phyloP scores from a whole-genome alignment of 2,888 invertebrate species.

The Melolontha melolontha region DNA sequence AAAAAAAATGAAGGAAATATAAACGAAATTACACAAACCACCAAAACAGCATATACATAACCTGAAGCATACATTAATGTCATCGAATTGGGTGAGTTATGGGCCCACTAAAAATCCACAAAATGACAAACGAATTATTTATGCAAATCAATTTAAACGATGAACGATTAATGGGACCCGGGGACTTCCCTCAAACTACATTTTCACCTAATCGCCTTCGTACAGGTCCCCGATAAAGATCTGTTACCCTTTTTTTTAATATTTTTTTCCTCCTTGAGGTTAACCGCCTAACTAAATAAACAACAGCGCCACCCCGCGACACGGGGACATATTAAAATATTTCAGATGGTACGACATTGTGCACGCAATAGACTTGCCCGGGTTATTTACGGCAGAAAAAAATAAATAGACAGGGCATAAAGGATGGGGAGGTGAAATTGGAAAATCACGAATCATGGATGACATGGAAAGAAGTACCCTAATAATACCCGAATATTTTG shows the following conservation, averaged over 20 bases:
- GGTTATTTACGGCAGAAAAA: constrained; percentile 31
- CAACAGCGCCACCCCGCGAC: constrained; percentile 3
- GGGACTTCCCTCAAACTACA: neutral
- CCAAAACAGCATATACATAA: no score
- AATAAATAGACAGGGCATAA: constrained; percentile 14
- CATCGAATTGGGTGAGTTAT: constrained; percentile 7
- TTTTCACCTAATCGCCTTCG: neutral
- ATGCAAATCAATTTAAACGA: constrained; percentile 39
- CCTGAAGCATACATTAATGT: no score
- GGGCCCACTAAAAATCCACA: constrained; percentile 21
- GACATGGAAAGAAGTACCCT: neutral
- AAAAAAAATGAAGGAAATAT: no score
- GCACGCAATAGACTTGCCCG: constrained; percentile 46
- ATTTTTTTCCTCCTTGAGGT: constrained; percentile 5
- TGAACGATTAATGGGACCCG: constrained; percentile 26
- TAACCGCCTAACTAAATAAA: constrained; percentile 22
- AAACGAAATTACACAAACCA: no score
- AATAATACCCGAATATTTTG: no score
- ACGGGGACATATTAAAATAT: constrained; percentile 46
- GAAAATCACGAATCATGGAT: constrained; percentile 15
- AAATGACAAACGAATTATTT: constrained; percentile 40
- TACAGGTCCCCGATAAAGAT: constrained; percentile 3
- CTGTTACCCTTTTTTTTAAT: constrained; percentile 5
- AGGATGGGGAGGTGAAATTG: constrained; percentile 16
- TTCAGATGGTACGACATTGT: constrained; percentile 47